Conservation (phyloP, 2,888 invertebrate genomes). For the Heliconius ismenius region DNA sequence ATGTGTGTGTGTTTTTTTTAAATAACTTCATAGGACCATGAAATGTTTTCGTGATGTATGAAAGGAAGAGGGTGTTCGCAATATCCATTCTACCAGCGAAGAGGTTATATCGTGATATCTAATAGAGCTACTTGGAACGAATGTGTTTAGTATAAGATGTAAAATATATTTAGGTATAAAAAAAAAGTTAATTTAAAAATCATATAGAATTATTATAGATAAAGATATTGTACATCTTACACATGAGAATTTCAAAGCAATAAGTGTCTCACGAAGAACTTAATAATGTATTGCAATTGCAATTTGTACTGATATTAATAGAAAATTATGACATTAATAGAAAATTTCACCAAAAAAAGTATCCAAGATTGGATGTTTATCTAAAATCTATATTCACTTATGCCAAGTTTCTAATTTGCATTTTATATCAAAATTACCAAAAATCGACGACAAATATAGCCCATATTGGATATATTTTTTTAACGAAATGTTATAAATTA, state of each 20-base stretch:
- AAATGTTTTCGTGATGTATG: conserved; percentile 39
- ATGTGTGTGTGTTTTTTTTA: not conserved
- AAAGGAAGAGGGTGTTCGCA: conserved; percentile 43
- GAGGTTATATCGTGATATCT: conserved; percentile 30
- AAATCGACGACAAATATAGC: not conserved
- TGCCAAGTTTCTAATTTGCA: not conserved
- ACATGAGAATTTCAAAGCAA: conserved; percentile 28
- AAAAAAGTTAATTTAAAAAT: too few species aligned
- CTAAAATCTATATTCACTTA: not conserved
- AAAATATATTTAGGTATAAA: conserved; percentile 7
- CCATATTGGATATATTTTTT: not conserved
- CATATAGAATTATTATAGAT: too few species aligned
- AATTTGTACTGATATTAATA: not conserved
- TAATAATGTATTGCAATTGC: conserved; percentile 16
- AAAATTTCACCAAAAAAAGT: not conserved
- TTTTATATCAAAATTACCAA: not conserved
- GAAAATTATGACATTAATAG: conserved; percentile 4
- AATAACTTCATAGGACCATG: conserved; percentile 39
- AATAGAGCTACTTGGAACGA: conserved; percentile 30
- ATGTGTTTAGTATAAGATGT: conserved; percentile 36
- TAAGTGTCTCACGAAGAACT: conserved; percentile 33
- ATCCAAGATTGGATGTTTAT: not conserved
- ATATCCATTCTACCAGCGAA: conserved; percentile 41
- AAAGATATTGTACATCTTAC: conserved; percentile 29
- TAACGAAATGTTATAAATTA: not conserved